phyloP scores from a whole-genome alignment of 2,797 vertebrate species.

The Orestias chungarensis region DNA sequence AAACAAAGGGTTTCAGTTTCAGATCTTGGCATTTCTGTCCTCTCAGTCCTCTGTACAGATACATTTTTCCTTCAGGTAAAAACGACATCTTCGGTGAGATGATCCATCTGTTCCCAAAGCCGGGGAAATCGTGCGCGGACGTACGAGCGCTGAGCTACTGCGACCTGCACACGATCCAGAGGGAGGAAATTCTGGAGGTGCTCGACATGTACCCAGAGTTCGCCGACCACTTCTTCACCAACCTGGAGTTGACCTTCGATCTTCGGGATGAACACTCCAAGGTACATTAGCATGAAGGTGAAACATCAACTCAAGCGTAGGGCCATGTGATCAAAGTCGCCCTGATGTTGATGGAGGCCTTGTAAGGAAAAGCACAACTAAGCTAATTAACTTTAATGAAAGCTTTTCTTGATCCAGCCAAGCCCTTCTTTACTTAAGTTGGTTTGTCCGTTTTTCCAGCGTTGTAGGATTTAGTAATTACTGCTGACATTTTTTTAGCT shows the following conservation, averaged over 20 bases:
- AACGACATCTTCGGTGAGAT: slow-evolving; percentile 99
- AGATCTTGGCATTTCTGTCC: not conserved
- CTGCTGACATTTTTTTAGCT: slow-evolving; percentile 15
- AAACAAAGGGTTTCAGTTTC: not conserved
- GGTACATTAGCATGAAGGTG: slow-evolving; percentile 67
- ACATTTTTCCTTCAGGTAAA: slow-evolving; percentile 88
- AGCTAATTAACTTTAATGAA: slow-evolving; percentile 24
- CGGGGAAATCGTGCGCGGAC: slow-evolving; percentile 95
- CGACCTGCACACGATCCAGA: slow-evolving; percentile 95
- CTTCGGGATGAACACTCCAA: slow-evolving; percentile 89
- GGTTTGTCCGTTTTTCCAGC: not conserved
- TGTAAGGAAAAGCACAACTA: slow-evolving; percentile 9
- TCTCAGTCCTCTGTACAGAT: too few relatives aligned
- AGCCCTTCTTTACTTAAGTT: slow-evolving; percentile 7
- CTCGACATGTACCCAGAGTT: slow-evolving; percentile 99
- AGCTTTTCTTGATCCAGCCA: slow-evolving; percentile 18
- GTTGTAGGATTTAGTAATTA: slow-evolving; percentile 11
- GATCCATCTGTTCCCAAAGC: slow-evolving; percentile 93
- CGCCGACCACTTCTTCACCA: slow-evolving; percentile 92
- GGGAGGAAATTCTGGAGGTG: slow-evolving; percentile 95
- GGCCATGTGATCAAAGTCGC: not conserved
- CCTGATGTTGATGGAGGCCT: not conserved
- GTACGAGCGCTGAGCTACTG: slow-evolving; percentile 98
- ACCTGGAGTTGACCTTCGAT: slow-evolving; percentile 96
- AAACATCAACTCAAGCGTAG: not conserved